These are phyloP conservation scores for Rousettus madagascariensis DNA, from an alignment of 2,797 vertebrate species.

Conservation along the genomic window DNA sequence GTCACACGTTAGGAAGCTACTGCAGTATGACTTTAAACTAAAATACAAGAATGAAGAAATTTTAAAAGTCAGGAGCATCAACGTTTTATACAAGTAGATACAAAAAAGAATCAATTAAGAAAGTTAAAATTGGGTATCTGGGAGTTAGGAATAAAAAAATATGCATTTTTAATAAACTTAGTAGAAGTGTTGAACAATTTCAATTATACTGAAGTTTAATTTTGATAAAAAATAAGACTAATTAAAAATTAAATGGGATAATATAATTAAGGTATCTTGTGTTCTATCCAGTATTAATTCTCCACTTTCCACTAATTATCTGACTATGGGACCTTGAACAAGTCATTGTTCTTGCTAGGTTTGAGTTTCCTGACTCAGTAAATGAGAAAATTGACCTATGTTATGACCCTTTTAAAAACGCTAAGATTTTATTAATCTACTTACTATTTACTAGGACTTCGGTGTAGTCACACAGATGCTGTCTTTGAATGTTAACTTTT, in stretches of 20 bases:
- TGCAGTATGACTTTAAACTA: neutral
- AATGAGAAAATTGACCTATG: neutral
- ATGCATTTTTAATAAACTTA: neutral
- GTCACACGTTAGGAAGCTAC: neutral
- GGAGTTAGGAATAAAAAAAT: neutral
- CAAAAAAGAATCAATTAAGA: neutral
- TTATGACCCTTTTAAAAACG: neutral
- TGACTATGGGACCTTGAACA: neutral
- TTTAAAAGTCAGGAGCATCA: neutral
- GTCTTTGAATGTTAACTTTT: neutral
- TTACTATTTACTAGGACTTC: neutral
- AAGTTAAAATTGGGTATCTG: neutral
- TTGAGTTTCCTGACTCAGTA: neutral
- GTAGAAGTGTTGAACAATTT: neutral
- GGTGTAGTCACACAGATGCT: neutral
- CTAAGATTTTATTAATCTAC: neutral
- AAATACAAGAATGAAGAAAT: neutral
- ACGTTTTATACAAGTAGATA: neutral
- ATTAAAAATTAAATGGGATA: neutral
- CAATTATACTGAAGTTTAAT: neutral
- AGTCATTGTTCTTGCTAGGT: neutral
- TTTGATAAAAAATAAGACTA: conserved; percentile 22
- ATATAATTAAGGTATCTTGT: neutral
- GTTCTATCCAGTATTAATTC: neutral
- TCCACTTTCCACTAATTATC: neutral